A percentile compares a stretch with the other conserved stretches of the same genome.
Evolutionary conservation across 2,888 invertebrate genomes (phyloP).

Genomic region (Unio delphinus): DNA sequence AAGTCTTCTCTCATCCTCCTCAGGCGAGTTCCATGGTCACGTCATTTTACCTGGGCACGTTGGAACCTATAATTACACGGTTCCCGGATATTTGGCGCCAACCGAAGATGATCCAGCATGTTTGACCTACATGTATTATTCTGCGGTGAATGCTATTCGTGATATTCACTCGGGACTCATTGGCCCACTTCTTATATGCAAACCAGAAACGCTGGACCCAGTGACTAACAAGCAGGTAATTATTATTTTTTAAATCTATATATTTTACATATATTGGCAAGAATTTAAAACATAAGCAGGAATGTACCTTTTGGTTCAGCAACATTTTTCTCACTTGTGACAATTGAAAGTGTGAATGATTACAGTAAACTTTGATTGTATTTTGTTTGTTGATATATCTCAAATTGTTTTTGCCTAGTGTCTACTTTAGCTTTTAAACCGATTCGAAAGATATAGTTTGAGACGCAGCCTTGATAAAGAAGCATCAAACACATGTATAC

Average conservation of each 20-base stretch:
- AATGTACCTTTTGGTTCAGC: too few relatives aligned
- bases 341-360: too few relatives aligned
- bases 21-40: background rate
- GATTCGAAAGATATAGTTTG: too few relatives aligned
- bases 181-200: constrained; percentile 15
- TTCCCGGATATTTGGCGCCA: background rate
- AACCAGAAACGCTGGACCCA: constrained; percentile 7
- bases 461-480: too few relatives aligned
- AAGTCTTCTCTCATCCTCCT: too few relatives aligned
- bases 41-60: background rate
- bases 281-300: too few relatives aligned
- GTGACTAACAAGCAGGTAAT: constrained; percentile 4
- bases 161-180: constrained; percentile 16
- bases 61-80: background rate
- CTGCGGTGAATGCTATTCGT: constrained; percentile 2
- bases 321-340: too few relatives aligned
- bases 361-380: too few relatives aligned
- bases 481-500: too few relatives aligned
- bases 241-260: background rate
- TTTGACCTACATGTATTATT: constrained; percentile 6
- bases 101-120: background rate
- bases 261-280: background rate
- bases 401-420: too few relatives aligned
- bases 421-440: too few relatives aligned
- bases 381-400: too few relatives aligned